phyloP scores from a whole-genome alignment of 2,113 vertebrate genomes.

The Misgurnus mizolepis region DNA sequence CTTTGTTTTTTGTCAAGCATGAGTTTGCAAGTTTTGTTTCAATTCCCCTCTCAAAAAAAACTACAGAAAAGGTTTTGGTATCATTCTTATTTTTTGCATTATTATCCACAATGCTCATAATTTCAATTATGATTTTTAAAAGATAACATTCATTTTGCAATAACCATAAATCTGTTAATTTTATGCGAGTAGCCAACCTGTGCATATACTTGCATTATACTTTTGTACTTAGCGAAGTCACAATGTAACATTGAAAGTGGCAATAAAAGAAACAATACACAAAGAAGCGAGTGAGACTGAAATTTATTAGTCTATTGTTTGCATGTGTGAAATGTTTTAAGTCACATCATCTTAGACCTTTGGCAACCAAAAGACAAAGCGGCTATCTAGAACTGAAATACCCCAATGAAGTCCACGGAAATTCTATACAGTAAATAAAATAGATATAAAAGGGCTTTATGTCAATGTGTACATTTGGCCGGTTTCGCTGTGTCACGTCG shows the following conservation, averaged over 20 bases:
- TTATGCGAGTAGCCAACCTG: too few relatives aligned
- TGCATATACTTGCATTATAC: too few relatives aligned
- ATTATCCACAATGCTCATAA: too few relatives aligned
- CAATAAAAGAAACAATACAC: not conserved
- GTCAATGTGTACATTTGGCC: slow-evolving; percentile 82
- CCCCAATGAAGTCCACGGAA: slow-evolving; percentile 78
- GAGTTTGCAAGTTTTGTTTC: not conserved
- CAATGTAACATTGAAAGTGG: not conserved
- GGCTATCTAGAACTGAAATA: slow-evolving; percentile 81
- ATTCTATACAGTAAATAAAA: slow-evolving; percentile 84
- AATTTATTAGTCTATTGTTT: slow-evolving; percentile 90
- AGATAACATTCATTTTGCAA: too few relatives aligned
- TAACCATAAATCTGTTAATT: too few relatives aligned
- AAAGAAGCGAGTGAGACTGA: slow-evolving; percentile 69
- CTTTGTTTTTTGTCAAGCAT: not conserved
- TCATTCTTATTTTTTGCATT: too few relatives aligned
- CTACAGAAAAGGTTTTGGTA: too few relatives aligned
- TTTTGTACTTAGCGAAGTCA: not conserved
- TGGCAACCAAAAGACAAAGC: slow-evolving; percentile 87
- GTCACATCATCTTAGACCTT: slow-evolving; percentile 82
- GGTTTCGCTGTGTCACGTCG: slow-evolving; percentile 76
- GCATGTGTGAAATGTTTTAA: slow-evolving; percentile 80
- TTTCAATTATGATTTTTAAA: too few relatives aligned
- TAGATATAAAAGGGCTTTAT: slow-evolving; percentile 80
- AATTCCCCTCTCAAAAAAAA: too few relatives aligned